Percentiles rank a stretch among this genome's conserved stretches.
Conservation (phyloP, 2,113 vertebrate species). For the Pan paniscus region DNA sequence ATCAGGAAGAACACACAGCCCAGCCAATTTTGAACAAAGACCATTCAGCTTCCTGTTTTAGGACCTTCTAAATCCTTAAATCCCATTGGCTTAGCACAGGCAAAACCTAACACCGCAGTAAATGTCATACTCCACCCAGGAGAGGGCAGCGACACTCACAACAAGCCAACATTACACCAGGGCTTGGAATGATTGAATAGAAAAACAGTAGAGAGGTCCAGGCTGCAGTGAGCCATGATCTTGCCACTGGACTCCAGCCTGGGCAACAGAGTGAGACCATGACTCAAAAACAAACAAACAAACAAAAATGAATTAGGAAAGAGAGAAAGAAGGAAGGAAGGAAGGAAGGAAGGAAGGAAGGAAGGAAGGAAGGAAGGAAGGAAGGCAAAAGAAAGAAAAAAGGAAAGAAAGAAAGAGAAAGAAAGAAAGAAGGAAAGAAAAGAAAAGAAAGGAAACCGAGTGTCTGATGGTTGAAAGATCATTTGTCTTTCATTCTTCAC, state of each 20-base stretch:
- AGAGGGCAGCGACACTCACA: background rate
- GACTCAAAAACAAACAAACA: too few species aligned
- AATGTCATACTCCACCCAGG: background rate
- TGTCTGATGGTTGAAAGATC: background rate
- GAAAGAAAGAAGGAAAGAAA: too few species aligned
- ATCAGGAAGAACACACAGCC: background rate
- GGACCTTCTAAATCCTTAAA: constrained; percentile 12
- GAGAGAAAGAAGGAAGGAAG: too few species aligned
- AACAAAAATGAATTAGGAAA: too few species aligned
- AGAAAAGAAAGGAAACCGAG: background rate
- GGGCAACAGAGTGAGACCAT: too few species aligned
- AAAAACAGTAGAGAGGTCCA: background rate
- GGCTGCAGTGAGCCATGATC: too few species aligned
- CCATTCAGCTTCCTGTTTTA: background rate
- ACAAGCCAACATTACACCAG: background rate
- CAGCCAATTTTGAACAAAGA: background rate
- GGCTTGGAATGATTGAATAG: background rate
- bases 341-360: too few species aligned
- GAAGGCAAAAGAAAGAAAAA: too few species aligned
- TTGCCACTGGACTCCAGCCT: too few species aligned
- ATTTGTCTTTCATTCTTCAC: background rate
- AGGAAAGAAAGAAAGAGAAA: rapidly evolving
- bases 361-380: too few species aligned
- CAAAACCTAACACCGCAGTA: background rate
- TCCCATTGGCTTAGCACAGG: background rate